These are phyloP conservation scores for Anastrepha ludens DNA, from an alignment of 1,140 invertebrate genomes.

Conservation along the genomic window DNA sequence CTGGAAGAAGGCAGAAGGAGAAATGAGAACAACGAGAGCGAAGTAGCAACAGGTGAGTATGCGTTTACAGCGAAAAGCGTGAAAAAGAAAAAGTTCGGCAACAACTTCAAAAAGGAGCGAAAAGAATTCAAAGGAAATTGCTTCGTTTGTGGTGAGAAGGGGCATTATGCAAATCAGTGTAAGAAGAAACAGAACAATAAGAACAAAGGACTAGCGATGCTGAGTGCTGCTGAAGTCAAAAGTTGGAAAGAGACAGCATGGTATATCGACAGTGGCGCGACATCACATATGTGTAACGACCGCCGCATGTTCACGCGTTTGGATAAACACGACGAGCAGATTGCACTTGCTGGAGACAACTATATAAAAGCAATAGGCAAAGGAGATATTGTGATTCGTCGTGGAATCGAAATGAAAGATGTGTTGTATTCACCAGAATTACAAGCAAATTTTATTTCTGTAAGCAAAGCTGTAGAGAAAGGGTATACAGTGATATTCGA, in stretches of 20 bases:
- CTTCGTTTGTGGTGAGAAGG: slow-evolving; percentile 20
- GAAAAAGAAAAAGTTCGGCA: too few species aligned
- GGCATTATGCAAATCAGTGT: slow-evolving; percentile 34
- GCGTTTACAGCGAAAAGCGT: too few species aligned
- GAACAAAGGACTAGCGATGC: neutral
- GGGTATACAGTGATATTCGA: neutral
- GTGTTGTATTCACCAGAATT: slow-evolving; percentile 39
- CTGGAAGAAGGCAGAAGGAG: neutral
- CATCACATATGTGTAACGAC: slow-evolving; percentile 37
- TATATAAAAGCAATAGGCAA: neutral
- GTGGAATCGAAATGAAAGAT: neutral
- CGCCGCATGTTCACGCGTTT: neutral
- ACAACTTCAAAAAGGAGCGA: too few species aligned
- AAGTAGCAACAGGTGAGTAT: too few species aligned
- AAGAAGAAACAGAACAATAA: slow-evolving; percentile 13
- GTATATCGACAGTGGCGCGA: slow-evolving; percentile 43
- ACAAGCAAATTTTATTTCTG: slow-evolving; percentile 52
- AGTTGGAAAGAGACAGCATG: neutral
- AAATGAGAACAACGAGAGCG: slow-evolving; percentile 1
- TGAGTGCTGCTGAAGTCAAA: neutral
- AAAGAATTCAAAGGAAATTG: slow-evolving; percentile 16
- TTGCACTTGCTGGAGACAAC: neutral
- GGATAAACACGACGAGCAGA: neutral
- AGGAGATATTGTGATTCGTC: slow-evolving; percentile 63
- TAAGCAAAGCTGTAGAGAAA: neutral